Percentiles rank a stretch among this genome's conserved stretches.
Conservation (phyloP, 2,113 vertebrate genomes). For the Psilopogon haemacephalus region DNA sequence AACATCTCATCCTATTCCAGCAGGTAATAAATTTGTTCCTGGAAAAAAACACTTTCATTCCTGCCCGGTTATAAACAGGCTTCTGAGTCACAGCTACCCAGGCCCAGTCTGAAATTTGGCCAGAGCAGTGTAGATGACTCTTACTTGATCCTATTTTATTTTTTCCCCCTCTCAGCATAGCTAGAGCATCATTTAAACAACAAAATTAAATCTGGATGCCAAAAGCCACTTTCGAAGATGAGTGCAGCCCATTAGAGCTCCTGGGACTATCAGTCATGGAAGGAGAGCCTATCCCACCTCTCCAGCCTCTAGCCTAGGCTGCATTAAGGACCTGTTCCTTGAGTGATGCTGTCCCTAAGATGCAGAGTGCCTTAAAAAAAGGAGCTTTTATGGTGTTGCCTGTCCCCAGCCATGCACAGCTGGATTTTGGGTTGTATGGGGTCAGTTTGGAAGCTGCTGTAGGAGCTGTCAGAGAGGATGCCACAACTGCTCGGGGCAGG, state of each 20-base stretch:
- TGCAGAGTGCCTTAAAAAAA: not conserved
- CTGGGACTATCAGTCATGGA: not conserved
- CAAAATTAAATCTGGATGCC: not conserved
- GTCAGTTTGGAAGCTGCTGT: not conserved
- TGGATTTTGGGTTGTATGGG: not conserved
- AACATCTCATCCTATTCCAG: not conserved
- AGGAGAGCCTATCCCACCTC: not conserved
- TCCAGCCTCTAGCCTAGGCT: not conserved
- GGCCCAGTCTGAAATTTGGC: conserved; percentile 29
- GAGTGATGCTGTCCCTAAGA: not conserved
- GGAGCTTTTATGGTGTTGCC: not conserved
- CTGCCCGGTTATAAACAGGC: not conserved
- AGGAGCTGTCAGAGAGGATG: rapidly evolving
- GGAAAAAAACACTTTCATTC: not conserved
- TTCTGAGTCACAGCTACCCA: conserved; percentile 49
- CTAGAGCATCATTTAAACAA: not conserved
- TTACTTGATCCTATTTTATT: not conserved
- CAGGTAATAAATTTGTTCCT: conserved; percentile 26
- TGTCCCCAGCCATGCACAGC: rapidly evolving
- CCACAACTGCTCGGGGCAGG: rapidly evolving
- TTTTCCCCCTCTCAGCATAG: not conserved
- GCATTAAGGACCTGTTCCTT: not conserved
- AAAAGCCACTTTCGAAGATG: conserved; percentile 32
- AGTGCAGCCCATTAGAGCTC: not conserved
- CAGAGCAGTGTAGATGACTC: not conserved